Base-by-base conservation (phyloP, 2,888 invertebrate species). In the Tridacna gigas region DNA sequence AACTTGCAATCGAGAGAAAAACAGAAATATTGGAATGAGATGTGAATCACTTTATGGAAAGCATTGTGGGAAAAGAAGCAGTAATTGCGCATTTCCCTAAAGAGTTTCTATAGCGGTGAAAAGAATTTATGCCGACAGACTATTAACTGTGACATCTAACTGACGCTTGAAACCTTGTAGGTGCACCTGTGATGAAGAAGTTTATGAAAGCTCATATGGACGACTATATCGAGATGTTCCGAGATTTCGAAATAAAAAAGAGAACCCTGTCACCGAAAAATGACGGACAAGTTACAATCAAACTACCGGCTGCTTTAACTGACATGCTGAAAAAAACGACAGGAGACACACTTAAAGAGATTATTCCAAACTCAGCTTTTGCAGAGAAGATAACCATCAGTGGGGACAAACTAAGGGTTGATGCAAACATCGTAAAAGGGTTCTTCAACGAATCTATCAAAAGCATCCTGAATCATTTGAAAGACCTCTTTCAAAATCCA, bases 361-460 rank as follows among this genome's bases (percentile, higher is more conserved):
- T 45, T 5, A 45, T 67, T 37, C 67, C 48, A 22, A 51, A 73
- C 25, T 26, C 73, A 1, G 15, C 48, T 3, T 83, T 47, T 47
- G n/a, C 75, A 48, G 61, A 51, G 45, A 74, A 67, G 20, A 11
- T 80, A 9, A 74, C n/a, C 25, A 84, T 75, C 79, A 65, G 76
- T 13, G 80, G 79, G 9, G 89, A 90, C 74, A 88, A 90, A 69
- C 47, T 90, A 9, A 51, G 84, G 26, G 80, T 90, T 4, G 80
- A 84, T n/a, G 71, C 80, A 13, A 83, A 86, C 13, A 51, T 84
- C 0, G 83, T 84, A 0, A 86, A 77, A 63, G 47, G 26, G 13
- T 67, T 90, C 9, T 89, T 90, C 45, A 71, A 77, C 15, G 80
- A 67, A 7, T 56, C 89, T 0, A 80, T 80, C 48, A 75, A 79